Evolutionary conservation across 2,113 vertebrate genomes (phyloP).

Genomic region (Irena cyanogastra): DNA sequence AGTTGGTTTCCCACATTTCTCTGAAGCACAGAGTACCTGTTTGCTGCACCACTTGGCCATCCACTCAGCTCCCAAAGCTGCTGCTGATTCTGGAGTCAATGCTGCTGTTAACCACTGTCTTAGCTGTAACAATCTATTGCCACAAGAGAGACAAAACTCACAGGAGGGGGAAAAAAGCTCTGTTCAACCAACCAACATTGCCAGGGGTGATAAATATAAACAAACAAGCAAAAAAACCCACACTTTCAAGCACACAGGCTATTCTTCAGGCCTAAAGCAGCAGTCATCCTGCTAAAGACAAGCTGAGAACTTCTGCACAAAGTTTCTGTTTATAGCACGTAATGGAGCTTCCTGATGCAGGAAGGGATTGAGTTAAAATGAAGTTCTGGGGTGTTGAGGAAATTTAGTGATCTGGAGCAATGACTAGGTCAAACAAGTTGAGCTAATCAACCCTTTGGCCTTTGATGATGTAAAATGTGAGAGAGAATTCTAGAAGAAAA

Average conservation of each 20-base stretch:
- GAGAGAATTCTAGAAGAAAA: background rate
- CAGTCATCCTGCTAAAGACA: background rate
- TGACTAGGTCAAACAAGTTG: background rate
- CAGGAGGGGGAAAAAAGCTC: background rate
- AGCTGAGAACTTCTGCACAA: background rate
- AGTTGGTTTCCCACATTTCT: background rate
- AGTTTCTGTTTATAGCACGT: background rate
- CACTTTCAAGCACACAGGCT: background rate
- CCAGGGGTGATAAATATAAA: background rate
- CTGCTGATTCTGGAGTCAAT: background rate
- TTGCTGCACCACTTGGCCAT: background rate
- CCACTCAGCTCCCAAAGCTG: background rate
- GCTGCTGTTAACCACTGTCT: background rate
- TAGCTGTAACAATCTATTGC: background rate
- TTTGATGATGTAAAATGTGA: background rate
- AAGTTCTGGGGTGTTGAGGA: background rate
- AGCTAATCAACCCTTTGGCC: background rate
- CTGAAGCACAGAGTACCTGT: background rate
- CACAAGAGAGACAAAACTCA: background rate
- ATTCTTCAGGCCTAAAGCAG: background rate
- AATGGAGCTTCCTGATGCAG: background rate
- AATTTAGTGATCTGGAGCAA: background rate
- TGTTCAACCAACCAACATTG: background rate
- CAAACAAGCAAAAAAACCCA: background rate
- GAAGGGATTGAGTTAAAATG: background rate